Percentiles rank a stretch among this genome's conserved stretches.
Conservation (phyloP, 2,888 invertebrate genomes). For the Helleia helle region DNA sequence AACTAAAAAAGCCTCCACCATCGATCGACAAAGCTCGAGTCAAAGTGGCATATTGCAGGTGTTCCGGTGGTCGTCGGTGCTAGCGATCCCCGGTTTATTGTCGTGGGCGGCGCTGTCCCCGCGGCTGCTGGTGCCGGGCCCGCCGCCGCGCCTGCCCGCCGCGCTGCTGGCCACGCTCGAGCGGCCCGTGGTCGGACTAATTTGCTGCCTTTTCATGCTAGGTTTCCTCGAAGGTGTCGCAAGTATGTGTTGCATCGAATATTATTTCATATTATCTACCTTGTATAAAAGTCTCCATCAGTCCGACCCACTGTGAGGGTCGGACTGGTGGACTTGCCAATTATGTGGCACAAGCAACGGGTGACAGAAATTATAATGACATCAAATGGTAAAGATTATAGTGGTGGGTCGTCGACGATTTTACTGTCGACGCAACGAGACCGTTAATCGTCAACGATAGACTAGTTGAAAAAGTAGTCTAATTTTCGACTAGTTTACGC, state of each 20-base stretch:
- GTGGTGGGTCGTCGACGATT: too few species aligned
- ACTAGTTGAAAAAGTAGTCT: too few species aligned
- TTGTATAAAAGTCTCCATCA: too few species aligned
- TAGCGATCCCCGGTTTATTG: conserved; percentile 13
- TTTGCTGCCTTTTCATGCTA: conserved; percentile 41
- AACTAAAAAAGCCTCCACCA: too few species aligned
- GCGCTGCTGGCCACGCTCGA: conserved; percentile 51
- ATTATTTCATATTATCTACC: background rate
- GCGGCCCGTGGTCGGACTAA: conserved; percentile 46
- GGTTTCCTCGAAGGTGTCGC: conserved; percentile 48
- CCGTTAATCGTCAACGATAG: too few species aligned
- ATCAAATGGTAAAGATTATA: too few species aligned
- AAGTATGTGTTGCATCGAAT: conserved; percentile 38
- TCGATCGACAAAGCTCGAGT: too few species aligned
- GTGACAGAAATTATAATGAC: background rate
- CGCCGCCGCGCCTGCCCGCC: conserved; percentile 32
- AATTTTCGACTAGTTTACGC: too few species aligned
- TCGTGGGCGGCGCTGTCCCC: conserved; percentile 21
- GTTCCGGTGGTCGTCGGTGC: conserved; percentile 39
- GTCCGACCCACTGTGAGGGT: background rate
- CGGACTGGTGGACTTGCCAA: background rate
- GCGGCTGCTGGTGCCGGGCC: conserved; percentile 31
- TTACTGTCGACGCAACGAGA: too few species aligned
- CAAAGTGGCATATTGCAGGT: too few species aligned
- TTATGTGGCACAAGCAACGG: too few species aligned